Evolutionary conservation across 2,797 vertebrate genomes (phyloP).

Genomic region (Phoebastria nigripes): DNA sequence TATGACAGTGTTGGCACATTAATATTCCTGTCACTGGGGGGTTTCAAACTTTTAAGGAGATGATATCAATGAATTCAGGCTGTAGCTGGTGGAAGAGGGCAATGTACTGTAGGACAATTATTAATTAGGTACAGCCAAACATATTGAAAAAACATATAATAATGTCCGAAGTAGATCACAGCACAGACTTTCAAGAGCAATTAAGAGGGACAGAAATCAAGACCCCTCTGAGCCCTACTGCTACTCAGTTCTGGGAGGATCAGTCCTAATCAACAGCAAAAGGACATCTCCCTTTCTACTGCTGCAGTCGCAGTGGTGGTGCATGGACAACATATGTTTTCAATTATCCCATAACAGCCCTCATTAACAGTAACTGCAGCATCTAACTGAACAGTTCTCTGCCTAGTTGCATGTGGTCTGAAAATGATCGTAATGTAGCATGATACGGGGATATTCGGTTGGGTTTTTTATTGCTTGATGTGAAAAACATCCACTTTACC

Average conservation of each 20-base stretch:
- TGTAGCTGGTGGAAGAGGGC: slow-evolving; percentile 91
- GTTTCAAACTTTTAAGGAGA: slow-evolving; percentile 99
- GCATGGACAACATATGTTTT: slow-evolving; percentile 63
- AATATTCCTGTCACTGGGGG: slow-evolving; percentile 99
- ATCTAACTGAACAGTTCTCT: slow-evolving; percentile 24
- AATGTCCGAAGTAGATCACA: not conserved
- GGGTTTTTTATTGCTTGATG: not conserved
- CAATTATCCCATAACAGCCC: slow-evolving; percentile 59
- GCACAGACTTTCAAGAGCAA: slow-evolving; percentile 44
- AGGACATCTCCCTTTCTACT: not conserved
- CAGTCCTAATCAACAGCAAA: slow-evolving; percentile 23
- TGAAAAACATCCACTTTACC: not conserved
- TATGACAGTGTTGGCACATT: slow-evolving; percentile 99
- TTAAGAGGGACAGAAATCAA: slow-evolving; percentile 56
- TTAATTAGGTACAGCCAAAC: slow-evolving; percentile 87
- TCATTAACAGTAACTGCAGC: slow-evolving; percentile 62
- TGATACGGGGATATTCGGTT: not conserved
- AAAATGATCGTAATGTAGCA: slow-evolving; percentile 3
- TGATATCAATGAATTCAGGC: slow-evolving; percentile 94
- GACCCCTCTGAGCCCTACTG: not conserved
- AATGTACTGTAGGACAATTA: slow-evolving; percentile 83
- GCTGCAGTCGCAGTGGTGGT: not conserved
- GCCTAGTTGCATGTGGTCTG: not conserved
- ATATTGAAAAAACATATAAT: slow-evolving; percentile 11
- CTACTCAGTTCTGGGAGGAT: slow-evolving; percentile 12